Conservation (phyloP, 1,140 invertebrate species). For the Tribolium castaneum region DNA sequence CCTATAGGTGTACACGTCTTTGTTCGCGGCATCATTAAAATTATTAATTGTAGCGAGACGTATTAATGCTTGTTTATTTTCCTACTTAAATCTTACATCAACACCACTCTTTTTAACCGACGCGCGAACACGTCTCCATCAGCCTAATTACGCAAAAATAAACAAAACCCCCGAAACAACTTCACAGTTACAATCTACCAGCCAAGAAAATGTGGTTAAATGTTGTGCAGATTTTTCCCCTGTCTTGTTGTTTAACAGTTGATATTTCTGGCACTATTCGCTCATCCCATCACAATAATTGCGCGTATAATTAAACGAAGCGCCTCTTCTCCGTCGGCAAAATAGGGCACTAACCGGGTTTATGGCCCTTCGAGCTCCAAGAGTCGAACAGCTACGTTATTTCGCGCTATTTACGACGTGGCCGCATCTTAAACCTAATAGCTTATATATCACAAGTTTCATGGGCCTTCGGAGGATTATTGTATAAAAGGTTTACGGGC, state of each 20-base stretch:
- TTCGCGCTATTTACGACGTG: slow-evolving; percentile 49
- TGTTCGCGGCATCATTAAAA: slow-evolving; percentile 41
- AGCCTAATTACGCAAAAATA: too few relatives aligned
- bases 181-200: too few relatives aligned
- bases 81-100: background rate
- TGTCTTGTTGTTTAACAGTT: background rate
- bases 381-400: slow-evolving; percentile 47
- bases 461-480: slow-evolving; percentile 48
- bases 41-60: slow-evolving; percentile 42
- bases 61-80: slow-evolving; percentile 42
- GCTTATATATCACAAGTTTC: slow-evolving; percentile 50
- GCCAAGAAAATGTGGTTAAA: too few relatives aligned
- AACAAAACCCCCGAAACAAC: too few relatives aligned
- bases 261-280: background rate
- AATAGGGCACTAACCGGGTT: slow-evolving; percentile 37
- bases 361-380: slow-evolving; percentile 39
- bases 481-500: slow-evolving; percentile 49
- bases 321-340: slow-evolving; percentile 2
- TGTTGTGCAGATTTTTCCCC: too few relatives aligned
- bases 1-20: slow-evolving; percentile 29
- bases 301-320: slow-evolving; percentile 21
- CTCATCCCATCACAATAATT: background rate
- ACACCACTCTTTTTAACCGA: background rate
- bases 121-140: background rate
- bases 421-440: slow-evolving; percentile 49